Evolutionary conservation across 2,888 invertebrate species (phyloP).

Genomic region (Perizoma affinitatum): DNA sequence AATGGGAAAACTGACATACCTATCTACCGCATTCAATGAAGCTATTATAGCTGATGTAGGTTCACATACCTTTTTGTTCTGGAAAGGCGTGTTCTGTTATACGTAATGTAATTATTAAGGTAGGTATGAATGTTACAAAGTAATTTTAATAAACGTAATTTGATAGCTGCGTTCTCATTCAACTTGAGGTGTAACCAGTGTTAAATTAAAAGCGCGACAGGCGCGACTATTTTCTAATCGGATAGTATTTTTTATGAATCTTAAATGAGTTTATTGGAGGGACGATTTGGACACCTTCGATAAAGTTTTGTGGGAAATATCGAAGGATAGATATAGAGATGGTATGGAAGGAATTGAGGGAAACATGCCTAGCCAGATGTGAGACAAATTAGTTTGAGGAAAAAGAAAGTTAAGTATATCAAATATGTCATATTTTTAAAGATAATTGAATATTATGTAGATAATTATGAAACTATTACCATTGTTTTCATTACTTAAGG

Average conservation of each 20-base stretch:
- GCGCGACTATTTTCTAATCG: no score
- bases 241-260: no score
- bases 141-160: slow-evolving; percentile 20
- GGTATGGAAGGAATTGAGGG: no score
- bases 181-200: slow-evolving; percentile 9
- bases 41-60: slow-evolving; percentile 50
- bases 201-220: slow-evolving; percentile 2
- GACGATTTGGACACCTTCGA: no score
- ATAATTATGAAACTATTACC: not conserved
- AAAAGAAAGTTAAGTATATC: no score
- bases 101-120: slow-evolving; percentile 29
- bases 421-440: no score
- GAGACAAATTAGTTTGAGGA: no score
- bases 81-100: slow-evolving; percentile 47
- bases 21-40: slow-evolving; percentile 60
- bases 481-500: not conserved
- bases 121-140: slow-evolving; percentile 12
- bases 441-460: no score
- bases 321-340: no score
- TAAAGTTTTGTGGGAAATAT: no score
- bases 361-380: no score
- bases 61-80: slow-evolving; percentile 68
- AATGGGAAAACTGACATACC: slow-evolving; percentile 65
- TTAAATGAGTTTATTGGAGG: no score
- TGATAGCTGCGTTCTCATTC: slow-evolving; percentile 13